Percentiles rank a stretch among this genome's conserved stretches.
These are phyloP conservation scores for Melanotaenia pygmaea DNA, from an alignment of 2,797 vertebrate species.

Conservation along the genomic window DNA sequence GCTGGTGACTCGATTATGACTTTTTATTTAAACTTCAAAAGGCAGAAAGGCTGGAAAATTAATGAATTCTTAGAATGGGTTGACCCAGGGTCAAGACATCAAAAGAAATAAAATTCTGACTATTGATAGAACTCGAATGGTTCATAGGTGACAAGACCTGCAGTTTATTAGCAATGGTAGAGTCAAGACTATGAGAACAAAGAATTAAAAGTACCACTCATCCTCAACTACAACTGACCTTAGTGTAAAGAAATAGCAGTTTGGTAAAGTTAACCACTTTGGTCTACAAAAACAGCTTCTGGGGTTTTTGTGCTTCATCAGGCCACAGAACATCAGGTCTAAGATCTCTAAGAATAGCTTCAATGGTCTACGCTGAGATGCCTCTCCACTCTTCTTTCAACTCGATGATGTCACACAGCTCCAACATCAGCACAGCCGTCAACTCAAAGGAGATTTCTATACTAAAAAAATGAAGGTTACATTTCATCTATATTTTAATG, in stretches of 20 bases:
- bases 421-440: constrained; percentile 4
- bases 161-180: constrained; percentile 4
- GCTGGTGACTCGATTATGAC: not conserved
- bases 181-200: constrained; percentile 5
- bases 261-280: constrained; percentile 37
- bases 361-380: constrained; percentile 28
- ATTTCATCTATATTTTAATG: not conserved
- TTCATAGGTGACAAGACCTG: constrained; percentile 12
- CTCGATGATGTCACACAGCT: constrained; percentile 22
- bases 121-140: not conserved
- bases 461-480: not conserved
- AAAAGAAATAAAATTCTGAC: constrained; percentile 22
- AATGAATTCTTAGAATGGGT: not conserved
- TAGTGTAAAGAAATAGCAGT: constrained; percentile 10
- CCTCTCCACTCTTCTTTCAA: constrained; percentile 25
- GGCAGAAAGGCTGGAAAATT: constrained; percentile 8
- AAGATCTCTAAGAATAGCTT: constrained; percentile 47
- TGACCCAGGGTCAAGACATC: not conserved
- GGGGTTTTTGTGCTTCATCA: constrained; percentile 25
- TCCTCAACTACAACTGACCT: constrained; percentile 7
- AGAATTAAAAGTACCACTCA: constrained; percentile 5
- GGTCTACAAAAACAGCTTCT: constrained; percentile 48
- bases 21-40: constrained; percentile 17
- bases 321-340: constrained; percentile 21
- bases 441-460: constrained; percentile 6